Evolutionary conservation across 2,113 vertebrate genomes (phyloP), one percentile per base, ranked within the genome.

Genomic region (Solenodon paradoxus): DNA sequence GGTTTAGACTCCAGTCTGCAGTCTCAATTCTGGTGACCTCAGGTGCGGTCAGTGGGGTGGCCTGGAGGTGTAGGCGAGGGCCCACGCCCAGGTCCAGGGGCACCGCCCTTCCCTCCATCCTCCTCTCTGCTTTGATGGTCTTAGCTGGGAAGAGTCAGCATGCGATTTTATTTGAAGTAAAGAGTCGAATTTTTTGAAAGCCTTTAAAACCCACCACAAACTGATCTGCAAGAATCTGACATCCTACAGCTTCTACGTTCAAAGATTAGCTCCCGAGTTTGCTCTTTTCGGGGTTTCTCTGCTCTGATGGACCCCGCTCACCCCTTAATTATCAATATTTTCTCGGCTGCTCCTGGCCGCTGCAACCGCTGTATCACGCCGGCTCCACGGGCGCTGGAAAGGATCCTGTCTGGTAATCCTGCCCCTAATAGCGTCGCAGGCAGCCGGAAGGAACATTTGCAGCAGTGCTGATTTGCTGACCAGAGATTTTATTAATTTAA

Each of bases 131-230:
- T 79, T 63, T 61, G 3, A 26, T 92, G 63, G 38, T 79, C 64
- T 92, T 57, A 28, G 35, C 68, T 26, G 3, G 3, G 8, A 22
- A 61, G 19, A 78, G 16, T 64, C 20, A 89, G 40, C n/a, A 26
- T 35, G 53, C n/a, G 20, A 55, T 79, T 88, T 93, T 84, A 80
- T 55, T 77, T 45, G 30, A 82, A n/a, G n/a, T n/a, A n/a, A n/a
- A n/a, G n/a, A n/a, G n/a, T n/a, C n/a, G n/a, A 77, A 89, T 86
- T 79, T 92, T 40, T 94, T 42, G n/a, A n/a, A 51, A 93, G 17
- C 57, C 89, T 55, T 87, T 79, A 88, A 90, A 77, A 81, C 57
- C 49, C 79, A 74, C 30, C 79, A 61, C 13, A 72, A 68, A 15
- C 92, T 40, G 20, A 53, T 55, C 63, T 59, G 35, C 74, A 96